Evolutionary conservation across 92 coral and sea anemone species (phyloP), one percentile per base, ranked within the genome.

Genomic region (Isaurus tuberculatus): DNA sequence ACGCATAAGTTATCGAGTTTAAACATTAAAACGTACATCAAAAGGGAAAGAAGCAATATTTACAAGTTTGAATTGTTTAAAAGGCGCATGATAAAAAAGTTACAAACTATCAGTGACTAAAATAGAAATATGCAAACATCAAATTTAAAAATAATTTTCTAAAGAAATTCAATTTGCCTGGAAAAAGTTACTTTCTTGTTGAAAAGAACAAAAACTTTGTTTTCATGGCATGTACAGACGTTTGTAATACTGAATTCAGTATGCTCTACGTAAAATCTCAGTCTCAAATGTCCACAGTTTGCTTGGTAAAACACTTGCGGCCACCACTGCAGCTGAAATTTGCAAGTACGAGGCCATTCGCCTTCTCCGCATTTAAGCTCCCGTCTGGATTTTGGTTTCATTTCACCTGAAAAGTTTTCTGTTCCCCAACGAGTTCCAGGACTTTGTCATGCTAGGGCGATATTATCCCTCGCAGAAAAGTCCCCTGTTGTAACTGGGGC

Each of bases 281-380:
- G 15, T 8, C 51, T 44, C 2, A 44, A 17, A 8, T 1, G 51
- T 44, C 51, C 13, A 44, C 51, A 44, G 51, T 44, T 4, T 44
- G 51, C 4, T 23, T 58, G 65, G 29, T 9, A 58, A 58, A 58
- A 58, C 26, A 16, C 65, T n/a, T 58, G 4, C 5, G 26, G 65
- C 65, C 65, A 58, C 65, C 65, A 58, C 65, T n/a, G 2, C 25
- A 58, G 29, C 65, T 58, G 65, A 25, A 58, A 58, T 58, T 58
- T 27, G 8, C 26, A 27, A n/a, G 65, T 58, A 25, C 29, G 65
- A 27, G 65, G 65, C 65, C 65, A 58, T 1, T 58, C 65, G 4
- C 65, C 65, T 58, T 58, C 65, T 58, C 20, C 65, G 65, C 65
- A 58, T 58, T n/a, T n/a, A 9, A 58, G 1, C 26, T n/a, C 29